phyloP scores from a whole-genome alignment of 2,888 invertebrate species.

The Euphydryas editha region DNA sequence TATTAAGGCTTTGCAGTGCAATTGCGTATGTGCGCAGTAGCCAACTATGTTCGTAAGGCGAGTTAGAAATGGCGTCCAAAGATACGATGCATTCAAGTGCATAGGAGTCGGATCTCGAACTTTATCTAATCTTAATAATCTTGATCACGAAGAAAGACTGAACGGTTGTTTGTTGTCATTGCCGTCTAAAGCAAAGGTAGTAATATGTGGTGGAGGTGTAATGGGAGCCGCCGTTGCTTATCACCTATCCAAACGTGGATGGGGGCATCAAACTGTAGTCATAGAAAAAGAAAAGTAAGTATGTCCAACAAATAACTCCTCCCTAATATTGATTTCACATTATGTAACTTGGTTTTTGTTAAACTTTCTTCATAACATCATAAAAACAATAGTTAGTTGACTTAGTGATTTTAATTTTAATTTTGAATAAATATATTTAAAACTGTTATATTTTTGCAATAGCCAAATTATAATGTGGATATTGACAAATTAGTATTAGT shows the following conservation, averaged over 20 bases:
- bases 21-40: conserved; percentile 48
- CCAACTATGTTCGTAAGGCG: conserved; percentile 53
- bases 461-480: too few relatives aligned
- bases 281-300: conserved; percentile 92
- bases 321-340: conserved; percentile 14
- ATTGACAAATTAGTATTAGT: too few relatives aligned
- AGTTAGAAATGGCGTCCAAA: conserved; percentile 47
- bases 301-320: neutral
- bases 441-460: too few relatives aligned
- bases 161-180: conserved; percentile 63
- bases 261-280: conserved; percentile 91
- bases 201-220: conserved; percentile 96
- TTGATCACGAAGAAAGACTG: conserved; percentile 65
- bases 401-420: too few relatives aligned
- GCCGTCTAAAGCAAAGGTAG: conserved; percentile 86
- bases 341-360: conserved; percentile 30
- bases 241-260: conserved; percentile 92
- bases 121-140: conserved; percentile 58
- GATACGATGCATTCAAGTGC: conserved; percentile 43
- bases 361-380: conserved; percentile 2
- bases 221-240: conserved; percentile 97
- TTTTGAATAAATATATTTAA: too few relatives aligned
- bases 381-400: neutral
- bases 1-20: conserved; percentile 42
- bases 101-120: conserved; percentile 48